Percentiles rank a stretch among this genome's conserved stretches.
phyloP scores from a whole-genome alignment of 2,797 vertebrate species.

The Diplodus puntazzo region DNA sequence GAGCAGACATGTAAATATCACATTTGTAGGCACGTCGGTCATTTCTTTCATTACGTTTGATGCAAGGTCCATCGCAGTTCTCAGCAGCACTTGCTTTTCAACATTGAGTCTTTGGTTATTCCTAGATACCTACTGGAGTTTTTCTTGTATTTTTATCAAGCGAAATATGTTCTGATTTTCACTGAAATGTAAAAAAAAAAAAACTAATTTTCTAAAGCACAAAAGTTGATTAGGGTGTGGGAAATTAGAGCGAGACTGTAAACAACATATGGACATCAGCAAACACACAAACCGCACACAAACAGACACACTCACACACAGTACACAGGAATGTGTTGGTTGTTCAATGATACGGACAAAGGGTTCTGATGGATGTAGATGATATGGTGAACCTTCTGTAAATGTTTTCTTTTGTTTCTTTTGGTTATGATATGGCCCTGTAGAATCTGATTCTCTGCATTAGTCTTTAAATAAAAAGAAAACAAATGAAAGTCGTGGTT shows the following conservation, averaged over 20 bases:
- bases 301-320: conserved; percentile 55
- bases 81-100: conserved; percentile 77
- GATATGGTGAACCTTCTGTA: conserved; percentile 83
- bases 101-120: conserved; percentile 78
- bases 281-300: conserved; percentile 55
- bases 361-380: conserved; percentile 73
- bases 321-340: conserved; percentile 68
- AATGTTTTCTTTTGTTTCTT: conserved; percentile 85
- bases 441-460: conserved; percentile 88
- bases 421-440: conserved; percentile 86
- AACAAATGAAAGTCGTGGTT: conserved; percentile 71
- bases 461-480: conserved; percentile 89
- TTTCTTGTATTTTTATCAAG: conserved; percentile 83
- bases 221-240: conserved; percentile 72
- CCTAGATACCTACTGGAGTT: conserved; percentile 76
- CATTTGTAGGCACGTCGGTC: conserved; percentile 61
- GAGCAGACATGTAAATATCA: conserved; percentile 73
- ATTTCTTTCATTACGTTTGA: conserved; percentile 63
- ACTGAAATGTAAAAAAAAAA: conserved; percentile 79
- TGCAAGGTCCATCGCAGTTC: conserved; percentile 70
- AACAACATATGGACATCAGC: conserved; percentile 54
- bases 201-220: conserved; percentile 83
- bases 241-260: conserved; percentile 47
- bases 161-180: conserved; percentile 81
- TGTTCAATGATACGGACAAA: conserved; percentile 64